phyloP scores from a whole-genome alignment of 2,797 vertebrate genomes.

The Sebastes vulpes region DNA sequence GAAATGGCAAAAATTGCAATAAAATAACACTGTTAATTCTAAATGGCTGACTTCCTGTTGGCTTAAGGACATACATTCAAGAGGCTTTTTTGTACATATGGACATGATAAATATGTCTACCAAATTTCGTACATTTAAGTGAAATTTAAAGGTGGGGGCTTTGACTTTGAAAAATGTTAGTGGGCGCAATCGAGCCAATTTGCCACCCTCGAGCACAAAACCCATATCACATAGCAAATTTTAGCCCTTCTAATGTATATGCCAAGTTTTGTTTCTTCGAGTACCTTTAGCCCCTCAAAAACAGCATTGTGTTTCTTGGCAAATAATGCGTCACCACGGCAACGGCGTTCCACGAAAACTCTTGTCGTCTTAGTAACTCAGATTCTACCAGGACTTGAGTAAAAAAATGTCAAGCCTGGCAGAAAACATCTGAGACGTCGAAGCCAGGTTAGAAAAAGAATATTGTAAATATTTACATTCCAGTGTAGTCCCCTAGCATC shows the following conservation, averaged over 20 bases:
- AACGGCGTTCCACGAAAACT: background rate
- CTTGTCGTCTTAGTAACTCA: background rate
- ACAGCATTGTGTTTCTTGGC: background rate
- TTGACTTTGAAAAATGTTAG: too few species aligned
- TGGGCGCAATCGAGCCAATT: too few species aligned
- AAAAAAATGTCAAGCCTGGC: background rate
- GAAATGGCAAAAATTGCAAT: too few species aligned
- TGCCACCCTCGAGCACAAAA: background rate
- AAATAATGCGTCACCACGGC: background rate
- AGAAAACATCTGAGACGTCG: background rate
- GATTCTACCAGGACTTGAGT: background rate
- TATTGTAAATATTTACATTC: background rate
- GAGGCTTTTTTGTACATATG: too few species aligned
- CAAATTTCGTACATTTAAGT: too few species aligned
- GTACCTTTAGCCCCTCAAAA: background rate
- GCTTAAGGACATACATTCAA: too few species aligned
- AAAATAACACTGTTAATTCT: fast-evolving
- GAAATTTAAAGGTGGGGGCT: too few species aligned
- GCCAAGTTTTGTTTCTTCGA: background rate
- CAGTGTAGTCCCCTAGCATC: background rate
- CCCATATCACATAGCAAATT: background rate
- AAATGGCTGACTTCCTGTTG: too few species aligned
- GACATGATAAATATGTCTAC: too few species aligned
- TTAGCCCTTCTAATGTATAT: background rate
- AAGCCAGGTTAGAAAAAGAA: background rate